Evolutionary conservation across 2,113 vertebrate species (phyloP), one percentile per base, ranked within the genome.

Genomic region (Menidia beryllina): DNA sequence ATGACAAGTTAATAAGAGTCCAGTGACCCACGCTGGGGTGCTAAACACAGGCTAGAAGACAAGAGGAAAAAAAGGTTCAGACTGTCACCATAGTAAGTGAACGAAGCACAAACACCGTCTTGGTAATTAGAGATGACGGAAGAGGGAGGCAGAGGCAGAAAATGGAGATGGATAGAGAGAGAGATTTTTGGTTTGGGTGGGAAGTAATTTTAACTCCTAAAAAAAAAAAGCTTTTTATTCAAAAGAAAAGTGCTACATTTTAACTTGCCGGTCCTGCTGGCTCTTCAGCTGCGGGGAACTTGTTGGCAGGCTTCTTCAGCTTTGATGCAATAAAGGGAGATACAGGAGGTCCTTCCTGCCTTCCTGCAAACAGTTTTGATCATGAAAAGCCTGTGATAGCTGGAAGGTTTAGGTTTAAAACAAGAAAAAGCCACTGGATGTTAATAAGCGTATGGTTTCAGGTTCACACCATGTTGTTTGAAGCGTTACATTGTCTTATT

Each of bases 1-100:
- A 4, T 80, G 87, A 89, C 89, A 73, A 69, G 61, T 85, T 86
- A 90, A 90, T 88, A 58, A 82, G 59, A 39, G 81, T 69, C 27
- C 63, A 65, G 59, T 9, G 56, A 66, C 54, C 56, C 47, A 62
- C 34, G 0, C 12, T 55, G 10, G 58, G 56, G 55, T 4, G 21
- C 30, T 81, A 81, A 88, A 78, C 71, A 80, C 77, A n/a, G 10
- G 36, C 61, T 65, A 61, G 49, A 55, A 77, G 69, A 78, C 77
- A 77, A n/a, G 74, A 26, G 43, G 62, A 58, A 34, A 19, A 49
- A 27, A 1, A 5, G 7, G 5, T 34, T 34, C 1, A 15, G 2
- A 13, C 12, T 36, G 56, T 8, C 3, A 13, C 50, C 56, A 50
- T 27, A 54, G 30, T 13, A 17, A 50, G 21, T 60, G 14, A 66